phyloP scores from a whole-genome alignment of 2,797 vertebrate genomes.

The Sebastes hubbsi region DNA sequence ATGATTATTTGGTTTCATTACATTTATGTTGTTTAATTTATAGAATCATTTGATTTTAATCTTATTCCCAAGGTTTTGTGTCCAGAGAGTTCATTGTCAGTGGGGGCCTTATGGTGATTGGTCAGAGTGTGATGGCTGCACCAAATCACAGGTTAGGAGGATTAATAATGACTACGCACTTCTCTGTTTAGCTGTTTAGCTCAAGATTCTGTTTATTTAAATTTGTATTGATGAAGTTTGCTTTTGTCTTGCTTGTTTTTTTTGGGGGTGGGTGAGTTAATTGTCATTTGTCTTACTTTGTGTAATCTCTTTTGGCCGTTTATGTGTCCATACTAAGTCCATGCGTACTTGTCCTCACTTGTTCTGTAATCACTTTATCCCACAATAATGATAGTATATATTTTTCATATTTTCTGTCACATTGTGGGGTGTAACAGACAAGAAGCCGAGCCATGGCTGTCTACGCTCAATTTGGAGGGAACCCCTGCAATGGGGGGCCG shows the following conservation, averaged over 20 bases:
- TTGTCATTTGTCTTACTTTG: no score
- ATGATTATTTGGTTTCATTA: not conserved
- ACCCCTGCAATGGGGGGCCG: slow-evolving; percentile 77
- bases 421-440: slow-evolving; percentile 73
- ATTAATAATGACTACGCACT: not conserved
- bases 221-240: no score
- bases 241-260: not conserved
- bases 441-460: slow-evolving; percentile 80
- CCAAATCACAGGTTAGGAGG: slow-evolving; percentile 85
- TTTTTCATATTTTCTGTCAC: not conserved
- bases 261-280: no score
- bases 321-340: no score
- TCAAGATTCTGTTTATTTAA: not conserved
- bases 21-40: not conserved
- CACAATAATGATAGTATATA: no score
- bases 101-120: slow-evolving; percentile 88
- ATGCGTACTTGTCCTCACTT: no score
- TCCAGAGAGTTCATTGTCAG: slow-evolving; percentile 79
- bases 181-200: not conserved
- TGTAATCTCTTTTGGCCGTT: no score
- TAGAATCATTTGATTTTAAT: not conserved
- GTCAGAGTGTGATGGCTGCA: slow-evolving; percentile 91
- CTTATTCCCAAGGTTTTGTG: slow-evolving; percentile 55
- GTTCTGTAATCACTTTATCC: no score
- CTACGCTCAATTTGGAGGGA: slow-evolving; percentile 89